Evolutionary conservation across 2,797 vertebrate genomes (phyloP).

Genomic region (Etheostoma nigrum): DNA sequence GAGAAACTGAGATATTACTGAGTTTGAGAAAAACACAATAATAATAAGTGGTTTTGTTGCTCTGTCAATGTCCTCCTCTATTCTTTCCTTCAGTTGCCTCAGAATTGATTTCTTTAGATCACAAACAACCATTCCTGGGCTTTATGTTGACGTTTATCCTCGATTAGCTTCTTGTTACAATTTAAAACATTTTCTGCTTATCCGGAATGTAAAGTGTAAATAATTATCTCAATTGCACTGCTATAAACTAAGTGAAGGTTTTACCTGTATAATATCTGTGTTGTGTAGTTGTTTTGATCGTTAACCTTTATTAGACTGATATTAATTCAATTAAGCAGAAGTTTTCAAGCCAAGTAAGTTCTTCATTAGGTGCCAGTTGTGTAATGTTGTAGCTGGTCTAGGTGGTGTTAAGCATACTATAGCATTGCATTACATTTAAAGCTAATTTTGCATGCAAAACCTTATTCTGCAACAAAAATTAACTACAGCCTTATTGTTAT

Average conservation of each 20-base stretch:
- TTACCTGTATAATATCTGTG: background rate
- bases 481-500: background rate
- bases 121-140: background rate
- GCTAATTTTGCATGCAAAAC: background rate
- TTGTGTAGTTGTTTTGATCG: background rate
- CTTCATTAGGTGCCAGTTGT: background rate
- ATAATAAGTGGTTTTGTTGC: background rate
- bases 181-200: background rate
- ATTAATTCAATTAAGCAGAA: background rate
- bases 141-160: background rate
- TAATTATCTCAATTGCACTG: conserved; percentile 1
- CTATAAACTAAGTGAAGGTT: background rate
- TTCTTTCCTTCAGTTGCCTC: conserved; percentile 3
- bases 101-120: background rate
- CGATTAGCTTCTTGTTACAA: background rate
- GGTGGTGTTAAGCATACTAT: background rate
- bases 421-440: background rate
- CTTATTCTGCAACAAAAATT: background rate
- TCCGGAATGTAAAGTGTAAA: background rate
- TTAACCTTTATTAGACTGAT: background rate
- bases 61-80: background rate
- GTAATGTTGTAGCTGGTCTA: background rate
- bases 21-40: conserved; percentile 10
- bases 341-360: background rate
- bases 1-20: background rate